phyloP scores from a whole-genome alignment of 2,113 vertebrate species.

The Dunckerocampus dactyliophorus region DNA sequence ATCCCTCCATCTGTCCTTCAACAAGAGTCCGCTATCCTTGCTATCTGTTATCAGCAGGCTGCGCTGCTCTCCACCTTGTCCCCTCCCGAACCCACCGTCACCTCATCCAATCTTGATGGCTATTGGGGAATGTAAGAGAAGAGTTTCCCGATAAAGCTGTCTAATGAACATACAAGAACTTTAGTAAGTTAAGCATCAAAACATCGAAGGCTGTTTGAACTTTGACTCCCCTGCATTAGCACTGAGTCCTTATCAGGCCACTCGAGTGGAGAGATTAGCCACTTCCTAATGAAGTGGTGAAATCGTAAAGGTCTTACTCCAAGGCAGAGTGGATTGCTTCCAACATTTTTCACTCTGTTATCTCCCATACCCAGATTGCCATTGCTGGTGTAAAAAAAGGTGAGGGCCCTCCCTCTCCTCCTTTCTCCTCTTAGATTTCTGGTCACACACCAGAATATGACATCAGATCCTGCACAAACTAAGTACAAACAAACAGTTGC shows the following conservation, averaged over 20 bases:
- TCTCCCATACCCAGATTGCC: conserved; percentile 75
- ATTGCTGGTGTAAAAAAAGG: conserved; percentile 50
- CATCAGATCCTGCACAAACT: conserved; percentile 44
- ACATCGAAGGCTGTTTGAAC: conserved; percentile 80
- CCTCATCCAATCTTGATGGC: conserved; percentile 70
- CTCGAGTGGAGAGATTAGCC: conserved; percentile 78
- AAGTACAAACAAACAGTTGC: conserved; percentile 40
- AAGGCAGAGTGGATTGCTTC: conserved; percentile 76
- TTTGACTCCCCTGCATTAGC: conserved; percentile 77
- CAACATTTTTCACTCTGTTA: conserved; percentile 78
- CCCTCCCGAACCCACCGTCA: conserved; percentile 40
- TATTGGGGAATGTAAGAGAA: conserved; percentile 77
- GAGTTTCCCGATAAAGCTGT: conserved; percentile 78
- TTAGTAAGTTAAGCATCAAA: conserved; percentile 81
- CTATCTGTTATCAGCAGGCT: conserved; percentile 70
- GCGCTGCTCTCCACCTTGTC: conserved; percentile 51
- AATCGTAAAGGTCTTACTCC: conserved; percentile 77
- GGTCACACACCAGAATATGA: conserved; percentile 62
- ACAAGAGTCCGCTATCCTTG: conserved; percentile 47
- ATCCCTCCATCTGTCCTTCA: conserved; percentile 58
- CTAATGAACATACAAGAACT: conserved; percentile 83
- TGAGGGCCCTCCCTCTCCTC: conserved; percentile 26
- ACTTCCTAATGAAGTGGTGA: conserved; percentile 80
- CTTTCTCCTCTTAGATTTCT: conserved; percentile 50
- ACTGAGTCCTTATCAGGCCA: conserved; percentile 71